These are phyloP conservation scores for Hydractinia symbiolongicarpus DNA, from an alignment of 30 jellyfish, hydroid and myxozoan genomes.

Conservation along the genomic window DNA sequence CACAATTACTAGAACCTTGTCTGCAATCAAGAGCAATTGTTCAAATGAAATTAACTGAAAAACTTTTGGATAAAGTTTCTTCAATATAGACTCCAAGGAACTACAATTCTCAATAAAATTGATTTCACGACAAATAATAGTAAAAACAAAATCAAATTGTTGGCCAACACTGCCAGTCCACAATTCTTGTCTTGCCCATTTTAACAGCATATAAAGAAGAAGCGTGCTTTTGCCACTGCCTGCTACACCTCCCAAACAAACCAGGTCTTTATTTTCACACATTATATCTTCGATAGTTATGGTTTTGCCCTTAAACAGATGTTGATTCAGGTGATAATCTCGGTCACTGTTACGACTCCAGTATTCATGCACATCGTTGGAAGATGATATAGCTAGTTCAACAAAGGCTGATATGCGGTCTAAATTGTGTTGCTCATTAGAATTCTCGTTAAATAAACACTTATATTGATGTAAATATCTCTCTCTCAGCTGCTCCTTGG, in stretches of 20 bases:
- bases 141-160: constrained; percentile 25
- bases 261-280: neutral
- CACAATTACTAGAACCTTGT: neutral
- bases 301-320: neutral
- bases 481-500: neutral
- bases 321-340: constrained; percentile 12
- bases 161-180: neutral
- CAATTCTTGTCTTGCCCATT: constrained; percentile 40
- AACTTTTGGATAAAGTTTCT: neutral
- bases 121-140: constrained; percentile 26
- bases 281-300: neutral
- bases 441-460: neutral
- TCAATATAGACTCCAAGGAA: neutral
- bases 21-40: neutral
- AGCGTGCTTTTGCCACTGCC: constrained; percentile 42
- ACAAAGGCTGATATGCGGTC: constrained; percentile 4
- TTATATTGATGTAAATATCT: neutral
- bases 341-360: constrained; percentile 2
- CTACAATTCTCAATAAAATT: neutral
- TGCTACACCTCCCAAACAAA: constrained; percentile 23
- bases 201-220: constrained; percentile 5
- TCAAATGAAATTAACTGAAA: neutral
- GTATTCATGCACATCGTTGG: neutral
- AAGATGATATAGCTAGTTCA: constrained; percentile 7
- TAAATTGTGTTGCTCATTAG: neutral